These are phyloP conservation scores for Gallinago paraguaiae DNA, from an alignment of 2,113 vertebrate species.

Conservation along the genomic window DNA sequence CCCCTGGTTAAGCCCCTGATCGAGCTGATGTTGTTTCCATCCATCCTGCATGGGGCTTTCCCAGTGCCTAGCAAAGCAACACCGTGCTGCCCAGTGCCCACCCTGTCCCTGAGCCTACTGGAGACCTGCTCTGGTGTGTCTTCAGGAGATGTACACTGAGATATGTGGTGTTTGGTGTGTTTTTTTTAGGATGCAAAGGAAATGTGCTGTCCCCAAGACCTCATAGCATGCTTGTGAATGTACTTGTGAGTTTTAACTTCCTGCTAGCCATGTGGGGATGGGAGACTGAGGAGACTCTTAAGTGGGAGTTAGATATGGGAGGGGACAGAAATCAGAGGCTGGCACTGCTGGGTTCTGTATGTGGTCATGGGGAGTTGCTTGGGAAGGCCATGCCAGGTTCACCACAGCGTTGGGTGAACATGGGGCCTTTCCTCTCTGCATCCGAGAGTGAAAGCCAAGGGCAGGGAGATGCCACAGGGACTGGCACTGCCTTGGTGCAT, in stretches of 20 bases:
- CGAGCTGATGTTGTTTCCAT: neutral
- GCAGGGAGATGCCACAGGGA: neutral
- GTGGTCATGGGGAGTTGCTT: neutral
- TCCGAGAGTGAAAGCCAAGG: neutral
- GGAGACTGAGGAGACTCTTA: neutral
- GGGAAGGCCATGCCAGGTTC: neutral
- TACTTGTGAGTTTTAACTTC: neutral
- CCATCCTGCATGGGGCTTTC: rapidly evolving
- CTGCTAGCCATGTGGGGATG: rapidly evolving
- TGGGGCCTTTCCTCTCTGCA: neutral
- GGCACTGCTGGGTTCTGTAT: neutral
- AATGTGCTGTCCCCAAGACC: neutral
- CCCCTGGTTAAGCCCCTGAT: neutral
- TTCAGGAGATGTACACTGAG: neutral
- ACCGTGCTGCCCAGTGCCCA: rapidly evolving
- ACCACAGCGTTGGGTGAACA: neutral
- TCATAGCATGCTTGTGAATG: rapidly evolving
- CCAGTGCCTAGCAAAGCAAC: neutral
- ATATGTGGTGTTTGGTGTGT: rapidly evolving
- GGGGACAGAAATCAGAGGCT: neutral
- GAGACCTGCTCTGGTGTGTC: neutral
- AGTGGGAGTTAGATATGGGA: neutral
- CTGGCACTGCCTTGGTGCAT: neutral
- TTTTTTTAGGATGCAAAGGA: too few species aligned
- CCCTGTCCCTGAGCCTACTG: rapidly evolving